Evolutionary conservation across 1,140 invertebrate genomes (phyloP).

Genomic region (Matsumurasca onukii): DNA sequence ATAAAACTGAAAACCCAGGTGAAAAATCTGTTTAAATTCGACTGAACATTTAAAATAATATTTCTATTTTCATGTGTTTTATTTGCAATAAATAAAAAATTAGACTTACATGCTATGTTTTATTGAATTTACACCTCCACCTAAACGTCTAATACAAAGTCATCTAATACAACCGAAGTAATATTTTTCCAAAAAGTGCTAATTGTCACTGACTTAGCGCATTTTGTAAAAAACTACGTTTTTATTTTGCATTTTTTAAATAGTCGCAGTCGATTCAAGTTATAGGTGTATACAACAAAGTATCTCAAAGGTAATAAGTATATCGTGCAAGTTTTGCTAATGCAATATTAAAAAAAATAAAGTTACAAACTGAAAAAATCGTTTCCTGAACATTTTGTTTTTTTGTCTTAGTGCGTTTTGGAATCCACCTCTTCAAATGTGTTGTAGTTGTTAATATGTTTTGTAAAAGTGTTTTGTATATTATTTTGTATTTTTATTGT

Average conservation of each 20-base stretch:
- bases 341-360: neutral
- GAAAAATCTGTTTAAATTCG: neutral
- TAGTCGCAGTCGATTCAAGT: neutral
- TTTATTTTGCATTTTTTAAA: neutral
- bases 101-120: neutral
- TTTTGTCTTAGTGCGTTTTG: conserved; percentile 2
- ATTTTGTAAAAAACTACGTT: neutral
- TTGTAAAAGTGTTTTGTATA: too few relatives aligned
- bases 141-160: too few relatives aligned
- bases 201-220: neutral
- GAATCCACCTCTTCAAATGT: neutral
- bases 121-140: neutral
- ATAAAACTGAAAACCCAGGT: neutral
- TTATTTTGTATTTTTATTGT: too few relatives aligned
- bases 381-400: neutral
- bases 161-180: neutral
- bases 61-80: neutral
- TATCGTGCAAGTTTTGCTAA: neutral
- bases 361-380: neutral
- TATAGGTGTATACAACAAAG: neutral
- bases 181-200: neutral
- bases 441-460: too few relatives aligned
- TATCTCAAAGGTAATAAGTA: neutral
- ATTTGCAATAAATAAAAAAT: neutral
- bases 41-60: neutral